phyloP scores from a whole-genome alignment of 2,797 vertebrate genomes.

The Valencia hispanica region DNA sequence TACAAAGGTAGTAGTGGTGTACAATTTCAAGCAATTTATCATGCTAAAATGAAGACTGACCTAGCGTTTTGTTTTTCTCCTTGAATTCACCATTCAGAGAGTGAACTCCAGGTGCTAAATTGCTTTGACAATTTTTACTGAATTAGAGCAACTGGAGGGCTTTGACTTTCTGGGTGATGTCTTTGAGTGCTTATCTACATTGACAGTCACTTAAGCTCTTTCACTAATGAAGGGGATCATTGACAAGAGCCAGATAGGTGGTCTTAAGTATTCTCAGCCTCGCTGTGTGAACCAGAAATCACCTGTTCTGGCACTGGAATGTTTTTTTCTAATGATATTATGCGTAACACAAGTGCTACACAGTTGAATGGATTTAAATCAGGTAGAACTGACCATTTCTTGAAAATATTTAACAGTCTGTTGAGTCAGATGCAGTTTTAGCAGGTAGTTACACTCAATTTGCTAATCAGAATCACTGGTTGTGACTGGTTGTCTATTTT shows the following conservation, averaged over 20 bases:
- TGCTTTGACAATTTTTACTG: slow-evolving; percentile 40
- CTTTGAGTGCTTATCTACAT: slow-evolving; percentile 61
- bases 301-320: slow-evolving; percentile 13
- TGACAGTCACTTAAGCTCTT: slow-evolving; percentile 61
- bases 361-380: slow-evolving; percentile 6
- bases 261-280: slow-evolving; percentile 50
- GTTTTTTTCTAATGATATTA: slow-evolving; percentile 19
- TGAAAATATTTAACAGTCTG: slow-evolving; percentile 41
- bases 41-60: slow-evolving; percentile 15
- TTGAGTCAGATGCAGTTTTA: slow-evolving; percentile 42
- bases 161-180: slow-evolving; percentile 32
- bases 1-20: slow-evolving; percentile 35
- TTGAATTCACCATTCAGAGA: slow-evolving; percentile 41
- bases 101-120: slow-evolving; percentile 26
- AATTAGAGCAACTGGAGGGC: slow-evolving; percentile 42
- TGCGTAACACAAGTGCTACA: slow-evolving; percentile 25
- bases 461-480: slow-evolving; percentile 52
- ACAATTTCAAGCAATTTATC: slow-evolving; percentile 18
- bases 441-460: slow-evolving; percentile 58
- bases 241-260: slow-evolving; percentile 53
- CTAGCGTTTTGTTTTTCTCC: slow-evolving; percentile 29
- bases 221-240: slow-evolving; percentile 66
- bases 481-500: slow-evolving; percentile 49
- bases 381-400: slow-evolving; percentile 19
- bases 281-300: slow-evolving; percentile 39